Evolutionary conservation across 2,113 vertebrate species (phyloP).

Genomic region (Pollimyrus isidori): DNA sequence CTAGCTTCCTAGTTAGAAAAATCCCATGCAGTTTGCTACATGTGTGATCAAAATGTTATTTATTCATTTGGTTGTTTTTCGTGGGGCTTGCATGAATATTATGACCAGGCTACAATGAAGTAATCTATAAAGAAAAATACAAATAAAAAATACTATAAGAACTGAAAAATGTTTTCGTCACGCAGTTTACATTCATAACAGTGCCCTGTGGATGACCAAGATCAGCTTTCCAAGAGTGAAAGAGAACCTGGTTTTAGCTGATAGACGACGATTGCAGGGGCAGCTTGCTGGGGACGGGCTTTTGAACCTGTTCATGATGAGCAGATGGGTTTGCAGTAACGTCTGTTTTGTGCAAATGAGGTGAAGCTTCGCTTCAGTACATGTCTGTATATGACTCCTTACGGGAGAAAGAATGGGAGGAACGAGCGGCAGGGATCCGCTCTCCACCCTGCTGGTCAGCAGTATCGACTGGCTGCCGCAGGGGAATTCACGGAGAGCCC

Average conservation of each 20-base stretch:
- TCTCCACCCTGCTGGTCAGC: background rate
- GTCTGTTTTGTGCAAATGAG: background rate
- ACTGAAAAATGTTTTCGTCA: background rate
- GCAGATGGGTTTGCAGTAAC: background rate
- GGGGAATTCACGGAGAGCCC: background rate
- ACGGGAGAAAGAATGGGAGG: background rate
- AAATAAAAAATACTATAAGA: background rate
- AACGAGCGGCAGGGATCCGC: background rate
- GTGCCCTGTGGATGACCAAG: background rate
- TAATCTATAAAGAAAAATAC: background rate
- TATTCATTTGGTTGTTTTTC: background rate
- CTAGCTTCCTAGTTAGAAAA: background rate
- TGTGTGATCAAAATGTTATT: background rate
- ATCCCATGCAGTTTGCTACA: background rate
- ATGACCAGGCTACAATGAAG: background rate
- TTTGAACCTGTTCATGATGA: background rate
- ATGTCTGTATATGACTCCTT: background rate
- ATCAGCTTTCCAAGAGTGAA: background rate
- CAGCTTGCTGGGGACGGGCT: too few species aligned
- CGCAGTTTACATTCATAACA: background rate
- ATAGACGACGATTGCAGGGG: background rate
- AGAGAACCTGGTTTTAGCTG: background rate
- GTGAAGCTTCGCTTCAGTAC: background rate
- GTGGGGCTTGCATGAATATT: background rate
- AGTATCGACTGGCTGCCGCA: background rate